Evolutionary conservation across 2,797 vertebrate species (phyloP).

Genomic region (Etheostoma nigrum): DNA sequence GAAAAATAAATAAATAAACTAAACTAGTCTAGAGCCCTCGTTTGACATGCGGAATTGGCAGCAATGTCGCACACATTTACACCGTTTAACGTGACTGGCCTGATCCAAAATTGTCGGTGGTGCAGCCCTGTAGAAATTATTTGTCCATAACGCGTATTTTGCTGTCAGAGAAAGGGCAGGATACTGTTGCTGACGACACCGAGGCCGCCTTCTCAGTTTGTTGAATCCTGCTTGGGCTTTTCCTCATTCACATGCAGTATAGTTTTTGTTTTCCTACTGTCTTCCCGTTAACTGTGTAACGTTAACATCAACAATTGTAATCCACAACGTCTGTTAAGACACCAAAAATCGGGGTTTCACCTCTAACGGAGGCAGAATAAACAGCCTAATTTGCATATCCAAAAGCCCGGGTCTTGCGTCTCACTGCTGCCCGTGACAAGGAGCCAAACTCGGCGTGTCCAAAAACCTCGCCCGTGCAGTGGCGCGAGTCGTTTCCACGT

Average conservation of each 20-base stretch:
- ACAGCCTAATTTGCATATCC: constrained; percentile 75
- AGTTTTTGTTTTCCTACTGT: constrained; percentile 29
- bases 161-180: constrained; percentile 77
- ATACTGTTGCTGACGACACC: constrained; percentile 78
- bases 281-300: constrained; percentile 5
- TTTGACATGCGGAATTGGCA: constrained; percentile 75
- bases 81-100: constrained; percentile 44
- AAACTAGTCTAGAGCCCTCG: constrained; percentile 72
- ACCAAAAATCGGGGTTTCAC: constrained; percentile 57
- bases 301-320: constrained; percentile 42
- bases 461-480: constrained; percentile 67
- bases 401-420: constrained; percentile 81
- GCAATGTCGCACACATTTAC: constrained; percentile 71
- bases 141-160: constrained; percentile 77
- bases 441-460: constrained; percentile 74
- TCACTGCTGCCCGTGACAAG: constrained; percentile 80
- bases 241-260: constrained; percentile 61
- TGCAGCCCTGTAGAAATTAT: constrained; percentile 50
- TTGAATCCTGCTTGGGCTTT: constrained; percentile 65
- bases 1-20: constrained; percentile 74
- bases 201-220: constrained; percentile 76
- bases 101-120: constrained; percentile 41
- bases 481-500: constrained; percentile 71
- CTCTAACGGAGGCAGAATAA: constrained; percentile 64
- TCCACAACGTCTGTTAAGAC: constrained; percentile 61